These are phyloP conservation scores for Perithous albicinctus DNA, from an alignment of 2,888 invertebrate genomes.

Conservation along the genomic window DNA sequence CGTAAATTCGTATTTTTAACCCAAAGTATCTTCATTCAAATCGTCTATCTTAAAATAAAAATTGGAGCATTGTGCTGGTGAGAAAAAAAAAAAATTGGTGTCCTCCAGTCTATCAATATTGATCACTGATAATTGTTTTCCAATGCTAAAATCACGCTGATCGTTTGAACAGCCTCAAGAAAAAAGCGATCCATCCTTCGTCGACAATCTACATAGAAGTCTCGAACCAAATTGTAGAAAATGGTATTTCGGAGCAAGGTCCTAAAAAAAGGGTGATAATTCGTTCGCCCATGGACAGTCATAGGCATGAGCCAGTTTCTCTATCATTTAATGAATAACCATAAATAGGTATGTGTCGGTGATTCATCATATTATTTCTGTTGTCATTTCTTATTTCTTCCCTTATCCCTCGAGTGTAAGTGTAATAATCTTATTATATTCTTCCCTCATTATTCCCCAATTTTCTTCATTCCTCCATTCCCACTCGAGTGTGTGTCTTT, in stretches of 20 bases:
- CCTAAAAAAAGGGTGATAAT: background rate
- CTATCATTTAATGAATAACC: slow-evolving; percentile 79
- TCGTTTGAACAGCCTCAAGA: background rate
- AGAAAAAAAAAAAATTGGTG: background rate
- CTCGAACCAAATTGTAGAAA: background rate
- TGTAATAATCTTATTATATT: slow-evolving; percentile 32
- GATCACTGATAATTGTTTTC: background rate
- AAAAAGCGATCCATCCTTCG: background rate
- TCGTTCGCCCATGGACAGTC: slow-evolving; percentile 19
- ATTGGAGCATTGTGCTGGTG: background rate
- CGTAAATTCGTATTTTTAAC: too few relatives aligned
- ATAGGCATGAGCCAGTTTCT: slow-evolving; percentile 53
- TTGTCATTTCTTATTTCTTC: background rate
- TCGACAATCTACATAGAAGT: background rate
- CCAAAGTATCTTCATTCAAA: background rate
- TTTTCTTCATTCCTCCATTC: background rate
- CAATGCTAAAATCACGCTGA: background rate
- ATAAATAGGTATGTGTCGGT: slow-evolving; percentile 76
- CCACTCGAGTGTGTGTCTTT: background rate
- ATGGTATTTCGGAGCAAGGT: background rate
- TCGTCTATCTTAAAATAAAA: background rate
- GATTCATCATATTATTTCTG: slow-evolving; percentile 39
- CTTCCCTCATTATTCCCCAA: background rate
- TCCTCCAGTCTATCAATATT: background rate
- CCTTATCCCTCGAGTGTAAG: slow-evolving; percentile 39